phyloP scores from a whole-genome alignment of 2,113 vertebrate species.

The Thinocorus orbignyianus region DNA sequence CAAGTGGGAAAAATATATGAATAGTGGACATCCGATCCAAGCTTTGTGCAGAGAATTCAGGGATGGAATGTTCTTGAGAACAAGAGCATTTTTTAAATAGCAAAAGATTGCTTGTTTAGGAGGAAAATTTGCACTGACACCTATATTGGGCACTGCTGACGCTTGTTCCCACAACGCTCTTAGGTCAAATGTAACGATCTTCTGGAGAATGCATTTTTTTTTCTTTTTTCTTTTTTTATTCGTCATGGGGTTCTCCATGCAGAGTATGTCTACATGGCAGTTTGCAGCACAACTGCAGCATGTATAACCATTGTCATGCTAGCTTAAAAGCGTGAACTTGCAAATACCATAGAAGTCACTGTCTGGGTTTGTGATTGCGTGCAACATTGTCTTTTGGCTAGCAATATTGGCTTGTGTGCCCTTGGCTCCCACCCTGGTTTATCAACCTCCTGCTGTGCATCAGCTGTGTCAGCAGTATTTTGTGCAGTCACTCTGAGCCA shows the following conservation, averaged over 20 bases:
- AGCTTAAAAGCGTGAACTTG: neutral
- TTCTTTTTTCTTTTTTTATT: neutral
- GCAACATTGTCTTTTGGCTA: neutral
- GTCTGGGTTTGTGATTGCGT: neutral
- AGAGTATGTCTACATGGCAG: neutral
- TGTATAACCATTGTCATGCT: neutral
- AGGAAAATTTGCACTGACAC: conserved; percentile 37
- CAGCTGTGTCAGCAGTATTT: neutral
- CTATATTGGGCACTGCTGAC: neutral
- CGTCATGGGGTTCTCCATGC: neutral
- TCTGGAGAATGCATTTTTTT: neutral
- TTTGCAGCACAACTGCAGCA: neutral
- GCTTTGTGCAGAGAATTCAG: conserved; percentile 38
- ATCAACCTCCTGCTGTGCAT: neutral
- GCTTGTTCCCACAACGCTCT: neutral
- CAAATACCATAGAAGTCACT: neutral
- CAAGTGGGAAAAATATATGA: conserved; percentile 58
- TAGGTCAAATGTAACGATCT: neutral
- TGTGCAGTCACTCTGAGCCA: neutral
- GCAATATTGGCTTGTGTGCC: neutral
- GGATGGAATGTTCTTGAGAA: conserved; percentile 64
- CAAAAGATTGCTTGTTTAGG: conserved; percentile 29
- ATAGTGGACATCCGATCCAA: conserved; percentile 70
- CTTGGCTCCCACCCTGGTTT: neutral
- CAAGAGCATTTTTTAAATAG: conserved; percentile 28